Evolutionary conservation across 1,140 invertebrate genomes (phyloP), one percentile per base, ranked within the genome.

Genomic region (Drosophila ficusphila): DNA sequence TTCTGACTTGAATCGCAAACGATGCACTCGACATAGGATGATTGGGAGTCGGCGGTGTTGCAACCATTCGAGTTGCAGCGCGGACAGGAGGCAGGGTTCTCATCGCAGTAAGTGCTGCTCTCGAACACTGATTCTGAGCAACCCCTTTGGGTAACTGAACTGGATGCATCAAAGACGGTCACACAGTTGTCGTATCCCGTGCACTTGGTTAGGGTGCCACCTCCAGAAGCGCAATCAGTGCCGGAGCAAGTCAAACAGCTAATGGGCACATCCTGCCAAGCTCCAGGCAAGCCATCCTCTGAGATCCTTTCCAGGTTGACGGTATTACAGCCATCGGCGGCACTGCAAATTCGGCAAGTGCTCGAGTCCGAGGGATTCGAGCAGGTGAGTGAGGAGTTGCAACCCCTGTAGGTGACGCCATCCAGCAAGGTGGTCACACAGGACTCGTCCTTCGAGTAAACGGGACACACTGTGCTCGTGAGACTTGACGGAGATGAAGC

Each of bases 61-160:
- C 90, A 90, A n/a, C 76, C 82, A 29, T 91, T 91, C 9, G 89
- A 90, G 14, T 91, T 91, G 44, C 90, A 91, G 33, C 82, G 82
- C 0, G 79, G 77, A 41, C 90, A 91, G 0, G 62, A 64, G 1
- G 54, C 41, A 0, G 68, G 64, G 23, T 86, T 42, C 2, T 46
- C 62, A 0, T 85, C 72, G n/a, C 90, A 91, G 25, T 70, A 77
- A 0, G 38, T 14, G 11, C 58, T 57, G 33, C 18, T 25, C 31
- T 39, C 38, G 6, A 49, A 68, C 9, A 91, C 53, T 0, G 38
- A 6, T 4, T 58, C 47, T 4, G 52, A 73, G 52, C 90, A 91
- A 2, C 86, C 86, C 7, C 82, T 69, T 11, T 88, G 41, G 4
- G 41, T 82, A 0, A 90, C 90, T 0, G 23, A 46, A 2, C 76